phyloP scores from a whole-genome alignment of 2,888 invertebrate species.

The Beris chalybata region DNA sequence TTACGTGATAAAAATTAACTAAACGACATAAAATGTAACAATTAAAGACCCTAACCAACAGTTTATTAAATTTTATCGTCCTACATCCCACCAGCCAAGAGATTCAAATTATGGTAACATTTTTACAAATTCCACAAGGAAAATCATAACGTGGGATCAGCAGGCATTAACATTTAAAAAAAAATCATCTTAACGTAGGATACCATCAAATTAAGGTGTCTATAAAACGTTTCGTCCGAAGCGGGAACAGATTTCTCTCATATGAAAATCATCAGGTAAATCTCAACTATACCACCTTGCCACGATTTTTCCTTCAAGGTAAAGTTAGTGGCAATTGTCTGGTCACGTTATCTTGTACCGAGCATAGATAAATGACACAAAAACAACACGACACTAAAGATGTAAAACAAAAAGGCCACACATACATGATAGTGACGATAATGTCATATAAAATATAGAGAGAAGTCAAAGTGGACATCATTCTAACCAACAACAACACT shows the following conservation, averaged over 20 bases:
- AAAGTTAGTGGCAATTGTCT: slow-evolving; percentile 39
- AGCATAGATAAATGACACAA: slow-evolving; percentile 29
- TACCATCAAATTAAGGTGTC: neutral
- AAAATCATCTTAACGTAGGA: slow-evolving; percentile 10
- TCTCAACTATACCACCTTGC: too few species aligned
- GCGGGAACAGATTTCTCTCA: too few species aligned
- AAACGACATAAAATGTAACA: neutral
- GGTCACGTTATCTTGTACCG: slow-evolving; percentile 38
- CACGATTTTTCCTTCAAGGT: neutral
- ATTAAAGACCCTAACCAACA: slow-evolving; percentile 28
- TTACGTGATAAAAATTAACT: slow-evolving; percentile 8
- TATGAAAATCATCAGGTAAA: too few species aligned
- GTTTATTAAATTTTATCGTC: slow-evolving; percentile 28
- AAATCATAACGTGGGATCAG: slow-evolving; percentile 27
- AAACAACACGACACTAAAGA: slow-evolving; percentile 19
- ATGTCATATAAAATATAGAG: slow-evolving; percentile 10
- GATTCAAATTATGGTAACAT: slow-evolving; percentile 16
- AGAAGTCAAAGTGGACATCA: neutral
- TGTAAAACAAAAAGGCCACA: slow-evolving; percentile 28
- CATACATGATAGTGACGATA: slow-evolving; percentile 11
- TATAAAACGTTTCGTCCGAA: too few species aligned
- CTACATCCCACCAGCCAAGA: neutral
- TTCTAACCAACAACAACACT: neutral
- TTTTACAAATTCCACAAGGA: slow-evolving; percentile 20
- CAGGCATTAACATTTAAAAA: slow-evolving; percentile 16